Conservation (phyloP, 2,113 vertebrate species). For the Picathartes gymnocephalus region DNA sequence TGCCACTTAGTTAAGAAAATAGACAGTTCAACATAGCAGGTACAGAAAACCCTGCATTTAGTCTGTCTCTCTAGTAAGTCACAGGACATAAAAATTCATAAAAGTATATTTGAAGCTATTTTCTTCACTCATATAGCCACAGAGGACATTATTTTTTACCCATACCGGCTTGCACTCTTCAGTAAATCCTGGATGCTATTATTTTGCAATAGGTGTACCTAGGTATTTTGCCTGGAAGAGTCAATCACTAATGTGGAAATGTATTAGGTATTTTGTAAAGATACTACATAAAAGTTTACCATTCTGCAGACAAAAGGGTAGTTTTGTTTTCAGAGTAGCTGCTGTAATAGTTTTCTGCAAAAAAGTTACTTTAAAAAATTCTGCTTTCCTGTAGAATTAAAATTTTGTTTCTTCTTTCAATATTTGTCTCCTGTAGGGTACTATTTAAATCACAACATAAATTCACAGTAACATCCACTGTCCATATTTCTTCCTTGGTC, state of each 20-base stretch:
- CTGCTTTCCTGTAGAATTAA: background rate
- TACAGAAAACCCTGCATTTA: background rate
- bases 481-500: background rate
- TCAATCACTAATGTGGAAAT: background rate
- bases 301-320: background rate
- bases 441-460: background rate
- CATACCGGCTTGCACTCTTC: background rate
- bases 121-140: background rate
- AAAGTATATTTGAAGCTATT: background rate
- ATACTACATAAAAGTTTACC: background rate
- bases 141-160: background rate
- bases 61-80: background rate
- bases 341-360: background rate
- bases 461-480: background rate
- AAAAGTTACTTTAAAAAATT: background rate
- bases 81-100: background rate
- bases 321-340: background rate
- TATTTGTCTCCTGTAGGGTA: background rate
- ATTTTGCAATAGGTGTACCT: background rate
- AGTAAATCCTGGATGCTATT: background rate
- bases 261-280: background rate
- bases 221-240: background rate
- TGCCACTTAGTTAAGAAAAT: background rate
- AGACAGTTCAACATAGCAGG: background rate
- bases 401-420: background rate